A percentile compares a stretch with the other conserved stretches of the same genome.
Conservation (phyloP, 53 echinoderm and acorn worm genomes). For the Paelopatides confundens region DNA sequence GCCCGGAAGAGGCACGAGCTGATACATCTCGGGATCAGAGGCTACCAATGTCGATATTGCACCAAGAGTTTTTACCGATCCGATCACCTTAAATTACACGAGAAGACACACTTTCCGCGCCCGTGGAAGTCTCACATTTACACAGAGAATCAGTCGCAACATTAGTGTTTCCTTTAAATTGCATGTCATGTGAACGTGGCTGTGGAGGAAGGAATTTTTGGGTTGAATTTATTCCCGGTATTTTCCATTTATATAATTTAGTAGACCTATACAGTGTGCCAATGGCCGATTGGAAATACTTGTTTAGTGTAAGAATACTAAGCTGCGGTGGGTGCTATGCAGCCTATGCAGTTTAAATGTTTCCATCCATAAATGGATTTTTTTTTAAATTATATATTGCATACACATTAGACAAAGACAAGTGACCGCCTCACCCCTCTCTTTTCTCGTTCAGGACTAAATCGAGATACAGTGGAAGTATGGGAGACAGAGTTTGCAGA, state of each 20-base stretch:
- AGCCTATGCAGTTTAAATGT: too few species aligned
- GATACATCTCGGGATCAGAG: slow-evolving; percentile 26
- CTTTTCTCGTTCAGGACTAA: slow-evolving; percentile 4
- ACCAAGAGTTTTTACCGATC: slow-evolving; percentile 27
- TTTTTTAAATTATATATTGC: too few species aligned
- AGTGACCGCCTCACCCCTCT: not conserved
- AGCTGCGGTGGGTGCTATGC: too few species aligned
- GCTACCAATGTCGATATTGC: slow-evolving; percentile 33
- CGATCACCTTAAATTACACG: slow-evolving; percentile 30
- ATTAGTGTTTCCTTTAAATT: not conserved
- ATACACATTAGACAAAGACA: too few species aligned
- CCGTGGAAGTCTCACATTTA: slow-evolving; percentile 13
- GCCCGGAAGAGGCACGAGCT: slow-evolving; percentile 29
- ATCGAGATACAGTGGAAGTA: not conserved
- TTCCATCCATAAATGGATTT: too few species aligned
- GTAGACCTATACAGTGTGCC: too few species aligned
- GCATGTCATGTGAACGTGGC: too few species aligned
- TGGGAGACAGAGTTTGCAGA: not conserved
- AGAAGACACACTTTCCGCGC: not conserved
- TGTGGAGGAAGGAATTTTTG: too few species aligned
- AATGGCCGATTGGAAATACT: too few species aligned
- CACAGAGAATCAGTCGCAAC: not conserved
- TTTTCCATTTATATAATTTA: too few species aligned
- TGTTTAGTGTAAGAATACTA: too few species aligned
- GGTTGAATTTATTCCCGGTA: too few species aligned